Conservation (phyloP, 2,888 invertebrate species). For the Nomada lathburiana region DNA sequence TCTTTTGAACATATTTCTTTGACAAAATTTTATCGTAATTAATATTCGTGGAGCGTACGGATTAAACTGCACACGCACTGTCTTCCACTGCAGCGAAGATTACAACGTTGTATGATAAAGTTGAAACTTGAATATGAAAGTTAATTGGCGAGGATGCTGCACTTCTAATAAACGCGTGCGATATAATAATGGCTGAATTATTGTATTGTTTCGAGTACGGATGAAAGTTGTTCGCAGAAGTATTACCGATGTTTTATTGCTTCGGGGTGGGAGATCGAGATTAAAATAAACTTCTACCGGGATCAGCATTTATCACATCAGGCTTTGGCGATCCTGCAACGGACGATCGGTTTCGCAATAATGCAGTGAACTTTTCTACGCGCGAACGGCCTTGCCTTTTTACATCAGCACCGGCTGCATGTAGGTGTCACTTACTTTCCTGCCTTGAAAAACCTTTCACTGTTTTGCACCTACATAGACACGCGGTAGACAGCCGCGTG, state of each 20-base stretch:
- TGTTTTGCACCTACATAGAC: conserved; percentile 78
- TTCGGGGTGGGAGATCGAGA: conserved; percentile 9
- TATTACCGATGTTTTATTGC: conserved; percentile 41
- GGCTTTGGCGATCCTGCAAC: conserved; percentile 78
- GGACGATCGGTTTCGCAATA: conserved; percentile 78
- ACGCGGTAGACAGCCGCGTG: conserved; percentile 70
- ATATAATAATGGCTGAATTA: not conserved
- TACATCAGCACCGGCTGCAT: conserved; percentile 64
- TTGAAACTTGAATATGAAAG: too few relatives aligned
- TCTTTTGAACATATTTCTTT: too few relatives aligned
- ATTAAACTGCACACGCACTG: too few relatives aligned
- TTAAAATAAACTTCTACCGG: conserved; percentile 37
- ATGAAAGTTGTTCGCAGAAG: not conserved
- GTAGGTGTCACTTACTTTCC: conserved; percentile 81
- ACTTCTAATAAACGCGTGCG: not conserved
- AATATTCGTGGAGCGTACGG: too few relatives aligned
- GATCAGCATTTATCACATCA: conserved; percentile 61
- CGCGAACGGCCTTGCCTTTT: conserved; percentile 79
- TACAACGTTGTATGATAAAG: too few relatives aligned
- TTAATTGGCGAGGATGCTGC: not conserved
- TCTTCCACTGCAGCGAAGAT: too few relatives aligned
- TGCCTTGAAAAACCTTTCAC: conserved; percentile 82
- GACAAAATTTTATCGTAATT: too few relatives aligned
- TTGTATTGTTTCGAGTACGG: not conserved
- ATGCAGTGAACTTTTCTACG: conserved; percentile 77